Percentiles rank a stretch among this genome's conserved stretches.
Conservation (phyloP, 1,140 invertebrate species). For the Drosophila ogumai region DNA sequence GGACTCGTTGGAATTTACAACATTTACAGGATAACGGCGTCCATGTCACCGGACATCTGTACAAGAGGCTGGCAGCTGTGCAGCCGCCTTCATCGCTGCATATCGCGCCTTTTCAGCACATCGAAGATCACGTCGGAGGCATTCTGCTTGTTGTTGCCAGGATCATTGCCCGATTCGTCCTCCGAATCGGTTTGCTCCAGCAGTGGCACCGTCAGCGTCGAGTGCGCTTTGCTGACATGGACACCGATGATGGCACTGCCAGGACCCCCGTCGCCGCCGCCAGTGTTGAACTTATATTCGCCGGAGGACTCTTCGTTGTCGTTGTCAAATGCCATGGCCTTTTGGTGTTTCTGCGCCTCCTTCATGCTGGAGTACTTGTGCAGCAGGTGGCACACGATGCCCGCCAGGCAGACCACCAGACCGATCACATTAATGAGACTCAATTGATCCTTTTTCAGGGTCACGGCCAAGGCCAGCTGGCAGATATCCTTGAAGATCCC, state of each 20-base stretch:
- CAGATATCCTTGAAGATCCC: conserved; percentile 99
- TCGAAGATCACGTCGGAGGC: conserved; percentile 85
- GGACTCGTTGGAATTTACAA: conserved; percentile 64
- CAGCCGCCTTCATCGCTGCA: conserved; percentile 66
- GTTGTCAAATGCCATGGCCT: conserved; percentile 47
- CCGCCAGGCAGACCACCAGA: conserved; percentile 93
- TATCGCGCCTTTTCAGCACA: conserved; percentile 81
- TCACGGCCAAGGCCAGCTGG: conserved; percentile 93
- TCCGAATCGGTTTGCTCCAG: conserved; percentile 79
- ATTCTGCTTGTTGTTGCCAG: conserved; percentile 66
- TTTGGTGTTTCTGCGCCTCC: conserved; percentile 55
- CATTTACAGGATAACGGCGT: conserved; percentile 66
- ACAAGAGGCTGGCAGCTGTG: background rate
- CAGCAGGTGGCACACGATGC: conserved; percentile 94
- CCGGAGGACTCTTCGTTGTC: conserved; percentile 55
- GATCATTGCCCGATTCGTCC: conserved; percentile 59
- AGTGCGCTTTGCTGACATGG: conserved; percentile 43
- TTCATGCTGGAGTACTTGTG: conserved; percentile 88
- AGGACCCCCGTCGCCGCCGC: conserved; percentile 2
- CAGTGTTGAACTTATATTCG: conserved; percentile 69
- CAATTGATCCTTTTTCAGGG: conserved; percentile 93
- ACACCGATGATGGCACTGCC: conserved; percentile 36
- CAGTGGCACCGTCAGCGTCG: conserved; percentile 65
- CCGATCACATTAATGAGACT: conserved; percentile 94
- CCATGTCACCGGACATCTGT: conserved; percentile 17